Conservation (phyloP, 2,797 vertebrate genomes). For the Molossus molossus region DNA sequence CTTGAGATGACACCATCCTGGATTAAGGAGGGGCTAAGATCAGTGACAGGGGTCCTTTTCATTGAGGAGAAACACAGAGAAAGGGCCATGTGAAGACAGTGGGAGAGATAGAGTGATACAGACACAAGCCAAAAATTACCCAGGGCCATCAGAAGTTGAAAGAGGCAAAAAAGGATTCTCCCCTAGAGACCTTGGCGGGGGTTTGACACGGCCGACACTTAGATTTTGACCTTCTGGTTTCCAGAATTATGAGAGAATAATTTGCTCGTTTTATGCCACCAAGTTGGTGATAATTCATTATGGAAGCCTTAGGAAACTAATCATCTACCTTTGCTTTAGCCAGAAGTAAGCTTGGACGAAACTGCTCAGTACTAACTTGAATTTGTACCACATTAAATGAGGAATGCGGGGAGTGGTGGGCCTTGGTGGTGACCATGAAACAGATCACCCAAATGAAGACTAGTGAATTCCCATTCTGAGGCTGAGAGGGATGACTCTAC, state of each 20-base stretch:
- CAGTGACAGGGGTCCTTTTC: not conserved
- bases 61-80: not conserved
- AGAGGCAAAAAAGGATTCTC: not conserved
- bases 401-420: too few relatives aligned
- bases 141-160: not conserved
- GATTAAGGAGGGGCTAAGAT: not conserved
- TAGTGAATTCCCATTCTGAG: not conserved
- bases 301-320: not conserved
- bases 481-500: not conserved
- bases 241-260: not conserved
- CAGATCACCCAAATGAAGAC: not conserved
- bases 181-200: not conserved
- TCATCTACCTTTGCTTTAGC: not conserved
- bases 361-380: not conserved
- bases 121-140: not conserved
- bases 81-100: not conserved
- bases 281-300: not conserved
- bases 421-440: not conserved
- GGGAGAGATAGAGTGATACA: not conserved
- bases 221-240: not conserved
- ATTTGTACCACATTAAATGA: not conserved
- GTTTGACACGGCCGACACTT: not conserved
- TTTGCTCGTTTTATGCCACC: conserved; percentile 5
- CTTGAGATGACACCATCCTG: not conserved
- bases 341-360: not conserved